phyloP scores from a whole-genome alignment of 1,140 invertebrate species.

The Macrotrachela quadricornifera region DNA sequence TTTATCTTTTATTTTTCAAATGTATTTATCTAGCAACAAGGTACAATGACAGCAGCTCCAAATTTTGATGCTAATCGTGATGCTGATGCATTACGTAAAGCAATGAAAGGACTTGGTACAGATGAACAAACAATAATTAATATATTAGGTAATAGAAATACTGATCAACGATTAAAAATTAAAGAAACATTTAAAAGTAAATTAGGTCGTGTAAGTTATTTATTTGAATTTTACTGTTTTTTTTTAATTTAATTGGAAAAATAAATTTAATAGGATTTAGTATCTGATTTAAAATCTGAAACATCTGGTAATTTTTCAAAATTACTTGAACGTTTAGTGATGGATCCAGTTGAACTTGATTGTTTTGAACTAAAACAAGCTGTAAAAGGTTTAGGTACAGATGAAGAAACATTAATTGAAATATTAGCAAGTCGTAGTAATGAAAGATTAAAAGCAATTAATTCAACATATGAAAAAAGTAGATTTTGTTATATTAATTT shows the following conservation, averaged over 20 bases:
- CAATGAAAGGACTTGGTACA: conserved; percentile 7
- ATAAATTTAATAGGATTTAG: conserved; percentile 19
- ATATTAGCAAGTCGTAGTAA: conserved; percentile 67
- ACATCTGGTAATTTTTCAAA: conserved; percentile 25
- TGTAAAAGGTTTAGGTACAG: conserved; percentile 30
- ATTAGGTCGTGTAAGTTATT: conserved; percentile 54
- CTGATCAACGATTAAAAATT: conserved; percentile 69
- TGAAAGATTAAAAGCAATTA: conserved; percentile 56
- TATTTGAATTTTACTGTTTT: background rate
- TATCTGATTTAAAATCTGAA: conserved; percentile 27
- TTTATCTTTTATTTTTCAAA: background rate
- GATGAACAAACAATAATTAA: conserved; percentile 55
- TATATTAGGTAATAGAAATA: conserved; percentile 59
- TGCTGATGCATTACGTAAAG: conserved; percentile 18
- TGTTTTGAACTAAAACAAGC: conserved; percentile 24
- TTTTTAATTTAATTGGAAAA: background rate
- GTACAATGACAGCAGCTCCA: conserved; percentile 20
- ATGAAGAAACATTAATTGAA: conserved; percentile 62
- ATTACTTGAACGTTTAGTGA: conserved; percentile 18
- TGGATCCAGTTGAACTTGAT: conserved; percentile 26
- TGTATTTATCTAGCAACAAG: conserved; percentile 11
- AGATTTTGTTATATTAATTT: conserved; percentile 28
- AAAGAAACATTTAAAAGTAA: conserved; percentile 69
- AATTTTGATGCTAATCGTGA: conserved; percentile 25
- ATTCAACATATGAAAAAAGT: conserved; percentile 55